phyloP scores from a whole-genome alignment of 2,797 vertebrate species.

The Molossus alvarezi region DNA sequence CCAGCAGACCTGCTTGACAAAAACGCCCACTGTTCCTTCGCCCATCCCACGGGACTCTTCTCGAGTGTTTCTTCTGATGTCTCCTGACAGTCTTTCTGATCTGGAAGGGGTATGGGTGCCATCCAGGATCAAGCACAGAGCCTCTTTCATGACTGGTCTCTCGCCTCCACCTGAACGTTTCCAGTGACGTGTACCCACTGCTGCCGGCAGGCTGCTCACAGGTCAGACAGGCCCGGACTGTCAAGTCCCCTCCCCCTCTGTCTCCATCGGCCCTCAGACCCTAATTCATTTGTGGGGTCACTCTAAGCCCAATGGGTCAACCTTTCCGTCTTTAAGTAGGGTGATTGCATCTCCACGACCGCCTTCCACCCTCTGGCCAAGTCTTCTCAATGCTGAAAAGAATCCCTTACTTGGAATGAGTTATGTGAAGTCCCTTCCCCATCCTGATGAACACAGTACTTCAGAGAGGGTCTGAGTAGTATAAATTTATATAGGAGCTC shows the following conservation, averaged over 20 bases:
- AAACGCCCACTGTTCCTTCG: neutral
- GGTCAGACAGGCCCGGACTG: neutral
- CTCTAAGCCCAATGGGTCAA: neutral
- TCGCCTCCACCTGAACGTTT: neutral
- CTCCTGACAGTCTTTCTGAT: neutral
- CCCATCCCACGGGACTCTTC: neutral
- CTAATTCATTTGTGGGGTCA: neutral
- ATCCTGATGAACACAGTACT: neutral
- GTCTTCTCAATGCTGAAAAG: neutral
- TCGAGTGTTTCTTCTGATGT: neutral
- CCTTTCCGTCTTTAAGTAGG: conserved; percentile 1
- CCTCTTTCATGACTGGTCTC: neutral
- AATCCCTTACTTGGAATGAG: neutral
- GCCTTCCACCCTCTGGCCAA: neutral
- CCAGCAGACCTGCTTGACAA: neutral
- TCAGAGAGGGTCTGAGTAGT: neutral
- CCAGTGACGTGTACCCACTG: fast-evolving
- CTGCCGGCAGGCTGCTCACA: neutral
- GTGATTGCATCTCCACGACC: neutral
- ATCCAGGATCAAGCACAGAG: neutral
- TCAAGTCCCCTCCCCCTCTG: neutral
- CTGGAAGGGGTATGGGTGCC: neutral
- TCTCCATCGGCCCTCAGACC: neutral
- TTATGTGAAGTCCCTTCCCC: neutral
- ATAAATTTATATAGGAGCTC: neutral